Percentiles rank a stretch among this genome's conserved stretches.
phyloP scores from a whole-genome alignment of 2,888 invertebrate genomes.

The Ditula angustiorana region DNA sequence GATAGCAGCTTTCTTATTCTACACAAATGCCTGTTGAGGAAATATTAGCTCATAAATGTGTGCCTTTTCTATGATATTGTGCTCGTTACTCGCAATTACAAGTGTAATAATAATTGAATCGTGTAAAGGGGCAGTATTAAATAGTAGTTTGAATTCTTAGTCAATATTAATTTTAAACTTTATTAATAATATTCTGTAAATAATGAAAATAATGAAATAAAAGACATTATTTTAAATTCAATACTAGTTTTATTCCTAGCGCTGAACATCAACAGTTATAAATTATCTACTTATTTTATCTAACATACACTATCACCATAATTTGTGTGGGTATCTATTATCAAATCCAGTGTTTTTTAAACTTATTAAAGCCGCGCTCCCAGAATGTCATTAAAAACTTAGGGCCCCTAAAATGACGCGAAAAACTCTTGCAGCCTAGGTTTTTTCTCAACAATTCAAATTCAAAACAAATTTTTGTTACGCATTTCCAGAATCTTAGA shows the following conservation, averaged over 20 bases:
- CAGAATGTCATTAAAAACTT: too few relatives aligned
- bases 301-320: constrained; percentile 40
- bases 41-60: constrained; percentile 30
- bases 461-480: too few relatives aligned
- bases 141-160: constrained; percentile 60
- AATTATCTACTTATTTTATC: constrained; percentile 44
- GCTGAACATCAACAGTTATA: constrained; percentile 5
- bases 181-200: constrained; percentile 47
- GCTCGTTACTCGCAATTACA: constrained; percentile 25
- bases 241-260: constrained; percentile 62
- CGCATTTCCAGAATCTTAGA: too few relatives aligned
- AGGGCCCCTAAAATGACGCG: too few relatives aligned
- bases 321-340: background rate
- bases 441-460: too few relatives aligned
- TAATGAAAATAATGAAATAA: constrained; percentile 77
- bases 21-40: background rate
- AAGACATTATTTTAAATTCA: constrained; percentile 83
- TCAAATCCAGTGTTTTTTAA: too few relatives aligned
- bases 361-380: too few relatives aligned
- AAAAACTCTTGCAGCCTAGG: too few relatives aligned
- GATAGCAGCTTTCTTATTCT: background rate
- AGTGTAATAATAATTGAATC: constrained; percentile 23
- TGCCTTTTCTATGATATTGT: constrained; percentile 40
- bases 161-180: constrained; percentile 61
- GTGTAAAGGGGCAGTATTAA: constrained; percentile 66